Evolutionary conservation across 2,797 vertebrate species (phyloP).

Genomic region (Typhlichthys subterraneus): DNA sequence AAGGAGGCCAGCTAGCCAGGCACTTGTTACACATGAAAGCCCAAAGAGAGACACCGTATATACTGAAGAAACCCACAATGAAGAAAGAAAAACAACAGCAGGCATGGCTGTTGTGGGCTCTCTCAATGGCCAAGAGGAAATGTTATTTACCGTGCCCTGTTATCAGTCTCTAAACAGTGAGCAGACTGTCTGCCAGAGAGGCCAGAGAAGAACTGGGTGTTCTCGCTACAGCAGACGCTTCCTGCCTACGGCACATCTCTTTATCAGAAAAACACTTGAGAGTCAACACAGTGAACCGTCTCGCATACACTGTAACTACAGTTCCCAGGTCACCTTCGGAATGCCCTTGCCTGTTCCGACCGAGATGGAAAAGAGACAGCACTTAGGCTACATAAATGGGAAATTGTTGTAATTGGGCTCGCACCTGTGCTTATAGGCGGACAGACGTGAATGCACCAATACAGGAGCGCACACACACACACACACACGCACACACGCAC

Average conservation of each 20-base stretch:
- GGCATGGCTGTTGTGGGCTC: conserved; percentile 44
- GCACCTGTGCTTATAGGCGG: conserved; percentile 40
- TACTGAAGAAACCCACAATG: too few relatives aligned
- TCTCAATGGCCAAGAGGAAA: conserved; percentile 84
- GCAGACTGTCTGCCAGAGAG: conserved; percentile 90
- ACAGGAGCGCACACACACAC: conserved; percentile 47
- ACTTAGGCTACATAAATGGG: conserved; percentile 34
- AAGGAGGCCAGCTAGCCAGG: too few relatives aligned
- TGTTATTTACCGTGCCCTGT: conserved; percentile 95
- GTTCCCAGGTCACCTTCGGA: conserved; percentile 69
- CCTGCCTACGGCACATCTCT: conserved; percentile 75
- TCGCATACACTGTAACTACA: conserved; percentile 61
- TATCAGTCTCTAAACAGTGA: conserved; percentile 91
- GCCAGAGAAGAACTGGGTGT: conserved; percentile 90
- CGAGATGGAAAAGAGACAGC: conserved; percentile 59
- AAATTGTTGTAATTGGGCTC: conserved; percentile 43
- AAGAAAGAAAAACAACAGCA: background rate
- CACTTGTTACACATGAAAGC: too few relatives aligned
- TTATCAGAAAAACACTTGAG: conserved; percentile 72
- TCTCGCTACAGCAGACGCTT: conserved; percentile 85
- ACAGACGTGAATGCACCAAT: background rate
- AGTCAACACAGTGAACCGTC: conserved; percentile 72
- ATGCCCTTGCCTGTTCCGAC: conserved; percentile 68
- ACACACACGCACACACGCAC: conserved; percentile 33
- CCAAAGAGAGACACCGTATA: too few relatives aligned